A percentile compares a stretch with the other conserved stretches of the same genome.
Evolutionary conservation across 2,888 invertebrate genomes (phyloP).

Genomic region (Lasiommata megera): DNA sequence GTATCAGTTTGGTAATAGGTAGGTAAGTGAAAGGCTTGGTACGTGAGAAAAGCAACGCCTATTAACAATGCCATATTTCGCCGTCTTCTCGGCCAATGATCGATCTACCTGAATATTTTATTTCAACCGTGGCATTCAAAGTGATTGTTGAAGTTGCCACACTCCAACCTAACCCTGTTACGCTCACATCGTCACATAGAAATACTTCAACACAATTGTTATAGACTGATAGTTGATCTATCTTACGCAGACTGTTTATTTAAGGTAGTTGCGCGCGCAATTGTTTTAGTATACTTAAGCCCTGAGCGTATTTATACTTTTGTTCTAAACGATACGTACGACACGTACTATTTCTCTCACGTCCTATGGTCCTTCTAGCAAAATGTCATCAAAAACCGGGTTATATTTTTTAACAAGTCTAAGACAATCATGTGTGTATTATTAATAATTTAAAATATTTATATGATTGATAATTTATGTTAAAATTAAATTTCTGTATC

Average conservation of each 20-base stretch:
- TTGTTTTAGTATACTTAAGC: too few relatives aligned
- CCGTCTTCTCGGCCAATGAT: slow-evolving; percentile 70
- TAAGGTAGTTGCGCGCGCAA: neutral
- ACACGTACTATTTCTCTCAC: too few relatives aligned
- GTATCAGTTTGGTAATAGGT: slow-evolving; percentile 66
- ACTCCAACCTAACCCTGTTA: slow-evolving; percentile 29
- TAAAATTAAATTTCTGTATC: too few relatives aligned
- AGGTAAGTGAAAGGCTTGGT: slow-evolving; percentile 74
- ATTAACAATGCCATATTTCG: slow-evolving; percentile 76
- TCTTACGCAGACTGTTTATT: neutral
- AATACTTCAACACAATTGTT: slow-evolving; percentile 18
- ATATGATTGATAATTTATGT: too few relatives aligned
- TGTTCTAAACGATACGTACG: too few relatives aligned
- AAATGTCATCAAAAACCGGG: too few relatives aligned
- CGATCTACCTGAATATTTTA: slow-evolving; percentile 75
- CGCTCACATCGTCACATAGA: slow-evolving; percentile 21
- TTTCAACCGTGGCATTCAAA: slow-evolving; percentile 53
- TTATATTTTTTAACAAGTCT: too few relatives aligned
- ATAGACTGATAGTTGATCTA: neutral
- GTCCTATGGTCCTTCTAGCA: too few relatives aligned
- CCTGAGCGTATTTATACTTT: too few relatives aligned
- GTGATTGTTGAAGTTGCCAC: slow-evolving; percentile 47
- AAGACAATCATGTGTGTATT: too few relatives aligned
- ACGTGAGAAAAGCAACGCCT: slow-evolving; percentile 77
- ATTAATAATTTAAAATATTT: too few relatives aligned